Evolutionary conservation across 2,888 invertebrate genomes (phyloP).

Genomic region (Flexamia atlantica): DNA sequence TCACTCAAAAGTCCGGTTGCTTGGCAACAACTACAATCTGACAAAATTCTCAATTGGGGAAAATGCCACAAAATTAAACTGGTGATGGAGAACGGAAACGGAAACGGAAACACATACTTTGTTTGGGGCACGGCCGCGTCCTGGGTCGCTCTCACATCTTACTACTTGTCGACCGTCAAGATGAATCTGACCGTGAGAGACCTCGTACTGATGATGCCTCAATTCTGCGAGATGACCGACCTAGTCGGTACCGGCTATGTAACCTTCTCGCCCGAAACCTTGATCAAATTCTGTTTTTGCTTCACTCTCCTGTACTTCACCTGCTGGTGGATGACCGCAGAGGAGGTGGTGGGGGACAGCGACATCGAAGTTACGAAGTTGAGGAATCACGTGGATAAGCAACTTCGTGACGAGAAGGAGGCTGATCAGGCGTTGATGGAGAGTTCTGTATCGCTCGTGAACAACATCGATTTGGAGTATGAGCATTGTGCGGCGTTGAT

Average conservation of each 20-base stretch:
- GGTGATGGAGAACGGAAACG: background rate
- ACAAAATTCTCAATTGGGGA: background rate
- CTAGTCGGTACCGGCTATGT: background rate
- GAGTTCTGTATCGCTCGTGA: conserved; percentile 13
- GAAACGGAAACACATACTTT: background rate
- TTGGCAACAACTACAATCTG: background rate
- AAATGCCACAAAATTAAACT: background rate
- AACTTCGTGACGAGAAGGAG: background rate
- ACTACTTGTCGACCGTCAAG: background rate
- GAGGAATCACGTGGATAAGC: background rate
- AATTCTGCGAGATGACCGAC: conserved; percentile 25
- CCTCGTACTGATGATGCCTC: conserved; percentile 19
- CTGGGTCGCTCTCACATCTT: background rate
- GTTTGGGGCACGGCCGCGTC: background rate
- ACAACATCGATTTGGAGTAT: conserved; percentile 19
- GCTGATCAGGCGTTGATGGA: conserved; percentile 1
- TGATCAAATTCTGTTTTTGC: conserved; percentile 19
- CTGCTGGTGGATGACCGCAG: conserved; percentile 15
- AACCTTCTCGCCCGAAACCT: background rate
- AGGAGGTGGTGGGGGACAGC: background rate
- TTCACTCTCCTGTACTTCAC: background rate
- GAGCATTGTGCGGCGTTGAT: conserved; percentile 42
- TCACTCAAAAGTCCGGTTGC: background rate
- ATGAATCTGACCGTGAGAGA: background rate
- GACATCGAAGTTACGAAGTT: background rate